A percentile compares a stretch with the other conserved stretches of the same genome.
phyloP scores from a whole-genome alignment of 2,797 vertebrate genomes.

The Eremophila alpestris region DNA sequence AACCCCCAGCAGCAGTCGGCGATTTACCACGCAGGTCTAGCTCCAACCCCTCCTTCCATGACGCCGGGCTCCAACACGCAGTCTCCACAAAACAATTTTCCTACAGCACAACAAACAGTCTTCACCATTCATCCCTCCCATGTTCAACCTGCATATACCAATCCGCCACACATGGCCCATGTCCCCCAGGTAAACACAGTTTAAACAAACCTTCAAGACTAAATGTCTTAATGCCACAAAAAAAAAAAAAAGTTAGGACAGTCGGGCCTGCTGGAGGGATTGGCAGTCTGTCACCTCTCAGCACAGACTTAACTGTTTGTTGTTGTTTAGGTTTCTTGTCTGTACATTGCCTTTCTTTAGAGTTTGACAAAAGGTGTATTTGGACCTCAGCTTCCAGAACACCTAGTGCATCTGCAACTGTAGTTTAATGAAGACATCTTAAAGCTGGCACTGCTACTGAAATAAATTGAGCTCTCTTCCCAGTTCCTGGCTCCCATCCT shows the following conservation, averaged over 20 bases:
- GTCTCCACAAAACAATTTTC: conserved; percentile 95
- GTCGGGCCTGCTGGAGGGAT: conserved; percentile 60
- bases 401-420: conserved; percentile 47
- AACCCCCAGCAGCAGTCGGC: conserved; percentile 92
- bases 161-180: conserved; percentile 95
- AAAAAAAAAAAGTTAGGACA: conserved; percentile 1
- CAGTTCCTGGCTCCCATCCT: conserved; percentile 47
- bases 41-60: conserved; percentile 95
- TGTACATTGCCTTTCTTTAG: conserved; percentile 63
- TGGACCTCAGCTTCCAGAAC: conserved; percentile 53
- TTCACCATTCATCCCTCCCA: conserved; percentile 96
- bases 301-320: conserved; percentile 30
- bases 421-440: conserved; percentile 65
- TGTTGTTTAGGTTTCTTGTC: conserved; percentile 62
- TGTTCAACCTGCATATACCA: conserved; percentile 94
- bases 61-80: conserved; percentile 95
- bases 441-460: conserved; percentile 65
- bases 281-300: conserved; percentile 49
- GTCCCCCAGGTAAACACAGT: conserved; percentile 90
- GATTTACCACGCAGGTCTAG: conserved; percentile 92
- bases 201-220: conserved; percentile 66
- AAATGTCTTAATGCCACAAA: conserved; percentile 49
- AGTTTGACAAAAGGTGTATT: conserved; percentile 37
- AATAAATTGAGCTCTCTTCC: conserved; percentile 66
- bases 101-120: conserved; percentile 93